These are phyloP conservation scores for Camponotus pennsylvanicus DNA, from an alignment of 1,140 invertebrate species.

Conservation along the genomic window DNA sequence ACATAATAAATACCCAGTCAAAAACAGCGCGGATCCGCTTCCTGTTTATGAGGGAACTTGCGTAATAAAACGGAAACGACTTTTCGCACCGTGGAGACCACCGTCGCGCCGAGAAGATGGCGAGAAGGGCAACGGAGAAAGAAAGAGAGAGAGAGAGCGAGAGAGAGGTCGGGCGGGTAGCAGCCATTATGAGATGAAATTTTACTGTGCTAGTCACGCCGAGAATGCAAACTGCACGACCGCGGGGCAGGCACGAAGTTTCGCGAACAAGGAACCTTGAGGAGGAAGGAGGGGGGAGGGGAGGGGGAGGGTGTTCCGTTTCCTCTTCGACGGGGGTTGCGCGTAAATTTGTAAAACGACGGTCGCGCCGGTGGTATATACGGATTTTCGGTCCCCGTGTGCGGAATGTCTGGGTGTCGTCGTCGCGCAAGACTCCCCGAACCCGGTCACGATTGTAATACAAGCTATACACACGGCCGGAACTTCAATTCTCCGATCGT, in stretches of 20 bases:
- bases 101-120: neutral
- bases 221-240: slow-evolving; percentile 58
- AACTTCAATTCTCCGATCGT: slow-evolving; percentile 60
- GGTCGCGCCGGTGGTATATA: slow-evolving; percentile 9
- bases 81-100: slow-evolving; percentile 7
- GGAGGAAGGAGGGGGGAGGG: neutral
- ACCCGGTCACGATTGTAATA: slow-evolving; percentile 54
- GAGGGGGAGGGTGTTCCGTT: slow-evolving; percentile 9
- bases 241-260: slow-evolving; percentile 26
- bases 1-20: slow-evolving; percentile 72
- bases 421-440: slow-evolving; percentile 15
- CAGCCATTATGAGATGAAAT: slow-evolving; percentile 56
- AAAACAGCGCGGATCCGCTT: slow-evolving; percentile 57
- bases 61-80: slow-evolving; percentile 68
- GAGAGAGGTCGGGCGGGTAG: neutral
- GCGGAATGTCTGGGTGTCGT: slow-evolving; percentile 10
- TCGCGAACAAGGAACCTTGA: neutral
- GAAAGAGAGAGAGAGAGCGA: neutral
- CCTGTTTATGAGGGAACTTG: slow-evolving; percentile 71
- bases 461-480: slow-evolving; percentile 40
- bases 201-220: slow-evolving; percentile 57
- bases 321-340: slow-evolving; percentile 25
- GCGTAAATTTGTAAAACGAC: slow-evolving; percentile 52
- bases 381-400: neutral
- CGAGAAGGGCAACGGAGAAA: neutral